Evolutionary conservation across 2,888 invertebrate genomes (phyloP).

Genomic region (Noctuana brunneofusca): DNA sequence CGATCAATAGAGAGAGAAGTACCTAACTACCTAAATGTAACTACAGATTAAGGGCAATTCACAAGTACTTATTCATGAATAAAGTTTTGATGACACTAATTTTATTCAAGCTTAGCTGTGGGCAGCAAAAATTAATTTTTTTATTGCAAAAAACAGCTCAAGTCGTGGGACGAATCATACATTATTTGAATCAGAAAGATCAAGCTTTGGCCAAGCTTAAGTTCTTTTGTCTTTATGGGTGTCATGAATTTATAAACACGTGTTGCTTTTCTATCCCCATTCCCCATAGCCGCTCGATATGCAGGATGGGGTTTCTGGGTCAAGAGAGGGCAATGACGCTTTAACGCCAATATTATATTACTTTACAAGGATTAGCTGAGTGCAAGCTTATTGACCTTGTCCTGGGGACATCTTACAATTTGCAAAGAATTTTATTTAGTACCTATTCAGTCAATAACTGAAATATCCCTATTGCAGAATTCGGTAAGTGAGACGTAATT

Average conservation of each 20-base stretch:
- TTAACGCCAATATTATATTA: slow-evolving; percentile 15
- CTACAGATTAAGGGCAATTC: too few relatives aligned
- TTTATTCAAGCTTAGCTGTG: too few relatives aligned
- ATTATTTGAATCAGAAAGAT: neutral
- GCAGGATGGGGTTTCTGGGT: slow-evolving; percentile 54
- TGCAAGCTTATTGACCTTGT: neutral
- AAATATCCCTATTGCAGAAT: too few relatives aligned
- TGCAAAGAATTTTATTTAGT: neutral
- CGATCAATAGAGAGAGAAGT: too few relatives aligned
- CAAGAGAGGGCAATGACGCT: slow-evolving; percentile 47
- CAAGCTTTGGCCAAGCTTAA: neutral
- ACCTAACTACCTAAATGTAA: too few relatives aligned
- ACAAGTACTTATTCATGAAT: too few relatives aligned
- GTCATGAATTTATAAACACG: slow-evolving; percentile 34
- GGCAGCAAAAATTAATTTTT: too few relatives aligned
- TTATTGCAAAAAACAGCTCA: too few relatives aligned
- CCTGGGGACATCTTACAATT: neutral
- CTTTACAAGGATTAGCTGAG: slow-evolving; percentile 8
- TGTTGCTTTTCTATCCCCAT: slow-evolving; percentile 3
- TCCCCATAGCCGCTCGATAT: slow-evolving; percentile 20
- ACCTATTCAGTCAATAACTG: too few relatives aligned
- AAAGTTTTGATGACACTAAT: too few relatives aligned
- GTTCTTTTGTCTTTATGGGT: neutral
- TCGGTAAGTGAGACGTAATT: too few relatives aligned
- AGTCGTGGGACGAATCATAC: neutral